A percentile compares a stretch with the other conserved stretches of the same genome.
Evolutionary conservation across 1,140 invertebrate genomes (phyloP).

Genomic region (Anagrus nilaparvatae): DNA sequence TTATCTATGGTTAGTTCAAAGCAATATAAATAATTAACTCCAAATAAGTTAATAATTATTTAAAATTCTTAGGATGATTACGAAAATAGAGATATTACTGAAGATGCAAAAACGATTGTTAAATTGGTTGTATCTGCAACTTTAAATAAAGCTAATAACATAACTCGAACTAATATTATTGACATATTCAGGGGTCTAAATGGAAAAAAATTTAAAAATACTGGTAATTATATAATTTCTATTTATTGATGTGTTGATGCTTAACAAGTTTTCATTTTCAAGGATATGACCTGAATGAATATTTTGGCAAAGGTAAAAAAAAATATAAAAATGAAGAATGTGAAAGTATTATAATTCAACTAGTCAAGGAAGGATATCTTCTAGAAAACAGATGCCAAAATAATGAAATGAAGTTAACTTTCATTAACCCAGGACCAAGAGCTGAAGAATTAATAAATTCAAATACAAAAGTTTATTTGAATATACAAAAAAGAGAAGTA

Average conservation of each 20-base stretch:
- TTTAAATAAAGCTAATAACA: not conserved
- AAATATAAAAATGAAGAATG: conserved; percentile 67
- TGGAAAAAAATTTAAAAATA: not conserved
- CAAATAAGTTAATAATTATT: not conserved
- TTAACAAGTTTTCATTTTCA: conserved; percentile 8
- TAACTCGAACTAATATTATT: too few relatives aligned
- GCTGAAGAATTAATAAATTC: conserved; percentile 39
- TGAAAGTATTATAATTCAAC: conserved; percentile 68
- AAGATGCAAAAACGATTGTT: conserved; percentile 61
- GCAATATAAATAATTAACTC: not conserved
- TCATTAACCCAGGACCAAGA: conserved; percentile 64
- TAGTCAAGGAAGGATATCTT: conserved; percentile 71
- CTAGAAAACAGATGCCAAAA: conserved; percentile 65
- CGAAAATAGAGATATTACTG: conserved; percentile 63
- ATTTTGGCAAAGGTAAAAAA: conserved; percentile 53
- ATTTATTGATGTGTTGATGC: conserved; percentile 51
- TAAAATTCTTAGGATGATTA: conserved; percentile 25
- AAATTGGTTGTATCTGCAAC: too few relatives aligned
- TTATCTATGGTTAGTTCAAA: conserved; percentile 48
- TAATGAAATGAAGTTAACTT: conserved; percentile 74
- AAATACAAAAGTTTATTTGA: too few relatives aligned
- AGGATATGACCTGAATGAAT: conserved; percentile 28
- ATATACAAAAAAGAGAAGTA: too few relatives aligned
- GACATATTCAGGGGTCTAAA: too few relatives aligned
- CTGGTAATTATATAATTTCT: conserved; percentile 36